A percentile compares a stretch with the other conserved stretches of the same genome.
Evolutionary conservation across 2,888 invertebrate genomes (phyloP).

Genomic region (Urechis unicinctus): DNA sequence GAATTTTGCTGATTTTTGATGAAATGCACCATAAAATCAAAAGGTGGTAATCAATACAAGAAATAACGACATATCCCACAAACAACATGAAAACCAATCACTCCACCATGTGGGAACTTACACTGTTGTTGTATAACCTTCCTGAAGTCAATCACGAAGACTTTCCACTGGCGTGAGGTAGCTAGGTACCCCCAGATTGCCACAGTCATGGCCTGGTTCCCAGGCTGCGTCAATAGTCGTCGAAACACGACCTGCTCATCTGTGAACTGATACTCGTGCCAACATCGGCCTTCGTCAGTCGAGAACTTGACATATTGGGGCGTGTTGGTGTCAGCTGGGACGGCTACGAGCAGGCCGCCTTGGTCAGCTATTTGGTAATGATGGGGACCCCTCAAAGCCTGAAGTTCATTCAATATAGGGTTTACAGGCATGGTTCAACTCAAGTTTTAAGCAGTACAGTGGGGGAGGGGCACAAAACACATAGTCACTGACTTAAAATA

Average conservation of each 20-base stretch:
- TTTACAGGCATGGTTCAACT: no score
- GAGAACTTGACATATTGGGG: conserved; percentile 43
- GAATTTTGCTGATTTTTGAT: conserved; percentile 21
- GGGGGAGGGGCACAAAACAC: no score
- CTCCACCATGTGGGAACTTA: no score
- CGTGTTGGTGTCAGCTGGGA: conserved; percentile 22
- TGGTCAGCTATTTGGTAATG: conserved; percentile 45
- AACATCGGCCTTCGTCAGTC: conserved; percentile 46
- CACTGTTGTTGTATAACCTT: conserved; percentile 34
- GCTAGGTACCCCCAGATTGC: conserved; percentile 44
- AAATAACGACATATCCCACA: not conserved
- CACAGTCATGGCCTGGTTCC: conserved; percentile 39
- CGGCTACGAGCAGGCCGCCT: conserved; percentile 45
- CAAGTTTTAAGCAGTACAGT: no score
- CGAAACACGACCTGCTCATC: conserved; percentile 22
- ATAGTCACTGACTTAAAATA: no score
- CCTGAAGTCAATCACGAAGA: conserved; percentile 40
- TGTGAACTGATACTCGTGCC: conserved; percentile 45
- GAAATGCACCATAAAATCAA: not conserved
- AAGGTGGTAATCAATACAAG: not conserved
- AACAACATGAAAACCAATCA: no score
- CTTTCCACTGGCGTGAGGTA: conserved; percentile 32
- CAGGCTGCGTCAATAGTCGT: conserved; percentile 45
- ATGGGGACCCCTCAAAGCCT: conserved; percentile 47
- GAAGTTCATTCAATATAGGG: conserved; percentile 5